A percentile compares a stretch with the other conserved stretches of the same genome.
Conservation (phyloP, 2,888 invertebrate genomes). For the Seira ritae region DNA sequence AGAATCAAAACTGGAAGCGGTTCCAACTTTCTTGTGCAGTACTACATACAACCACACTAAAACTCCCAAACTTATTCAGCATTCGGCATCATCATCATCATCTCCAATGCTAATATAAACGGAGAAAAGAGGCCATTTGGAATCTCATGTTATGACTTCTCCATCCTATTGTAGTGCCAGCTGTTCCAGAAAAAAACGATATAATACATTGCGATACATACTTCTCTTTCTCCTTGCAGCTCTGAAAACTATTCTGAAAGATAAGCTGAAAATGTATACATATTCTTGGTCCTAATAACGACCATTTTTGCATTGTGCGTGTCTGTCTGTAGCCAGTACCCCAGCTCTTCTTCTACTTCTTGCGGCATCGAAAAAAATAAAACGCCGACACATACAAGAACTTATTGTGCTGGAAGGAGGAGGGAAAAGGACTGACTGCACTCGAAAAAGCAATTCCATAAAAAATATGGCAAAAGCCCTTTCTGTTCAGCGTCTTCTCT, state of each 20-base stretch:
- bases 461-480: constrained; percentile 37
- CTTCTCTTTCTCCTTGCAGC: constrained; percentile 2
- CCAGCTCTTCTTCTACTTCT: background rate
- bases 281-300: constrained; percentile 39
- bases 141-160: constrained; percentile 47
- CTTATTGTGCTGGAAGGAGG: background rate
- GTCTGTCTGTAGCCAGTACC: constrained; percentile 12
- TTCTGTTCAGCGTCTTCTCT: constrained; percentile 9
- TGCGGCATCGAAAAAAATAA: background rate
- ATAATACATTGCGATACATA: background rate
- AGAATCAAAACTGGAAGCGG: background rate
- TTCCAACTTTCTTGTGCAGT: background rate
- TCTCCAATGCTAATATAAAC: background rate
- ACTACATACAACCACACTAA: background rate
- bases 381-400: constrained; percentile 16
- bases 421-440: constrained; percentile 1
- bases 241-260: constrained; percentile 27
- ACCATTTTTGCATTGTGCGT: constrained; percentile 55
- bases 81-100: too few species aligned
- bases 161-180: constrained; percentile 54
- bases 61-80: too few species aligned
- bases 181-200: constrained; percentile 47
- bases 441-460: constrained; percentile 51
- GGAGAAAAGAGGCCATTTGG: constrained; percentile 51
- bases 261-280: constrained; percentile 30